A percentile compares a stretch with the other conserved stretches of the same genome.
phyloP scores from a whole-genome alignment of 2,888 invertebrate species.

The Plebejus argus region DNA sequence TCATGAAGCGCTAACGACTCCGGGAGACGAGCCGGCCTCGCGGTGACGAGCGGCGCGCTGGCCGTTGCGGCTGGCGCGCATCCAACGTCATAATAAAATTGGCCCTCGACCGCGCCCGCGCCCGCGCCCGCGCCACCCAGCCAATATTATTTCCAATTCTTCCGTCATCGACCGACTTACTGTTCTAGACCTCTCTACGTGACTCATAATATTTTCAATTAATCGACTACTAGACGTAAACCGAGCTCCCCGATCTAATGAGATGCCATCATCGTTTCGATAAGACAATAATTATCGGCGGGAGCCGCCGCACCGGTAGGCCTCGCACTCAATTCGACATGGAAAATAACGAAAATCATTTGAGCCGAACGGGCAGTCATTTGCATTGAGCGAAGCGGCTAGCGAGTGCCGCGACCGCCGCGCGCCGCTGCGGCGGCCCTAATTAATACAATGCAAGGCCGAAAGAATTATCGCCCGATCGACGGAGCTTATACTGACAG shows the following conservation, averaged over 20 bases:
- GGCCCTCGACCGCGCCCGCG: constrained; percentile 33
- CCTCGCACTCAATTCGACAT: neutral
- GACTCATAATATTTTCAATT: neutral
- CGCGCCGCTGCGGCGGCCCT: neutral
- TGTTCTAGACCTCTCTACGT: neutral
- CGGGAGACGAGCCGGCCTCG: constrained; percentile 50
- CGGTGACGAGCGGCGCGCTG: constrained; percentile 51
- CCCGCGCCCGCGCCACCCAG: constrained; percentile 29
- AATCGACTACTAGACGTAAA: neutral
- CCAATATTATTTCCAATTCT: constrained; percentile 41
- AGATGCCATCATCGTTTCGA: neutral
- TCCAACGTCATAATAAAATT: constrained; percentile 54
- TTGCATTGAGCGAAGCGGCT: constrained; percentile 28
- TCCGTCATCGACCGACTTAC: constrained; percentile 27
- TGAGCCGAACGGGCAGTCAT: constrained; percentile 10
- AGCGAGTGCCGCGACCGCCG: neutral
- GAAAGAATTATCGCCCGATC: constrained; percentile 42
- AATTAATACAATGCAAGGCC: constrained; percentile 38
- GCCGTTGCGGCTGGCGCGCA: constrained; percentile 61
- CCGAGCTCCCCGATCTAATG: neutral
- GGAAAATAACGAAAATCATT: neutral
- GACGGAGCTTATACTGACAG: neutral
- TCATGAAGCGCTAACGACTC: neutral
- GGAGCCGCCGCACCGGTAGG: no score
- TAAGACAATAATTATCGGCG: neutral